Percentiles rank a stretch among this genome's conserved stretches.
Conservation (phyloP, 2,888 invertebrate species). For the Napeogenes sylphis region DNA sequence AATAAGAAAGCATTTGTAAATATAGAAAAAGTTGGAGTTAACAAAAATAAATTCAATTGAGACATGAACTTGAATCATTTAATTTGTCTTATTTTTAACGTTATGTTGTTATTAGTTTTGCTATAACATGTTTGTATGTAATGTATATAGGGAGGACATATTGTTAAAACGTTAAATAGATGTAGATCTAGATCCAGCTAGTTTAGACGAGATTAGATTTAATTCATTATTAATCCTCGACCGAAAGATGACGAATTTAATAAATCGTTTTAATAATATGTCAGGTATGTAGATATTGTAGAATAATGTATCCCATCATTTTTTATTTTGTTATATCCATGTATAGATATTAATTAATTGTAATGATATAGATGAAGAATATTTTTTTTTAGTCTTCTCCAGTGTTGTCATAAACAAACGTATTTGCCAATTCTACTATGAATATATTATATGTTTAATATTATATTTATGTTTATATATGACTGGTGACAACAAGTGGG, state of each 20-base stretch:
- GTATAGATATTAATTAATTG: neutral
- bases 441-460: neutral
- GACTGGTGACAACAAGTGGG: conserved; percentile 1
- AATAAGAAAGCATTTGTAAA: too few relatives aligned
- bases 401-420: conserved; percentile 1
- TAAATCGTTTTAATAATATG: conserved; percentile 3
- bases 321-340: too few relatives aligned
- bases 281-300: conserved; percentile 1
- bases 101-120: neutral
- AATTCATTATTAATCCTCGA: neutral
- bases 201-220: conserved; percentile 1
- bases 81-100: neutral
- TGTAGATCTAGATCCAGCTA: conserved; percentile 4
- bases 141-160: conserved; percentile 1
- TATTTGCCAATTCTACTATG: conserved; percentile 2
- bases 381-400: conserved; percentile 3
- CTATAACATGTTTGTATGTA: conserved; percentile 2
- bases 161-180: conserved; percentile 6
- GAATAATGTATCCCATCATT: neutral
- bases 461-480: neutral
- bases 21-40: neutral
- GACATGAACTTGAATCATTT: neutral
- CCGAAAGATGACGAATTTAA: neutral
- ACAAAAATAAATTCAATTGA: neutral
- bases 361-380: neutral